A percentile compares a stretch with the other conserved stretches of the same genome.
phyloP scores from a whole-genome alignment of 92 coral and sea anemone genomes.

The Scolanthus callimorphus region DNA sequence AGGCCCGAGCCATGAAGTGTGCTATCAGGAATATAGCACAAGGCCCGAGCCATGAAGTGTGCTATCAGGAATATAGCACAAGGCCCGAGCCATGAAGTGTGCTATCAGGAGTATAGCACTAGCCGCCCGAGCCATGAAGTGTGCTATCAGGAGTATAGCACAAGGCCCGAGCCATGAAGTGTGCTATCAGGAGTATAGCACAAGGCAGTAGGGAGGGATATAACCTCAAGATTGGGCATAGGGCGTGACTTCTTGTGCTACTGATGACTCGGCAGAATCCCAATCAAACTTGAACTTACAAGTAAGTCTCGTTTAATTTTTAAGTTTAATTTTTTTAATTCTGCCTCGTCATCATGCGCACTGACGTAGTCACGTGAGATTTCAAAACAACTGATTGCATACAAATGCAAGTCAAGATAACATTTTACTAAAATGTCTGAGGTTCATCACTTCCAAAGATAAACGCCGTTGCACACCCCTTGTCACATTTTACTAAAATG shows the following conservation, averaged over 20 bases:
- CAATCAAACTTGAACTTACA: slow-evolving; percentile 67
- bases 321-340: slow-evolving; percentile 8
- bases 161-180: no score
- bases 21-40: no score
- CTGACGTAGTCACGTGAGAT: slow-evolving; percentile 58
- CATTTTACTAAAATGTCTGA: slow-evolving; percentile 6
- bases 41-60: no score
- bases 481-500: no score
- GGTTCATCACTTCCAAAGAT: no score
- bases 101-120: no score
- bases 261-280: slow-evolving; percentile 65
- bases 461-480: no score
- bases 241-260: slow-evolving; percentile 66
- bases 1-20: no score
- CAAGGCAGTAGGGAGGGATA: not conserved
- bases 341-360: slow-evolving; percentile 42
- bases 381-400: slow-evolving; percentile 67
- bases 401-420: slow-evolving; percentile 11
- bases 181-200: not conserved
- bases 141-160: no score
- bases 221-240: not conserved
- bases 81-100: no score
- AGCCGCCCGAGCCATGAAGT: no score
- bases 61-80: no score
- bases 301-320: slow-evolving; percentile 40